Base-by-base conservation (phyloP, 1,140 invertebrate genomes). In the Zaprionus camerounensis region DNA sequence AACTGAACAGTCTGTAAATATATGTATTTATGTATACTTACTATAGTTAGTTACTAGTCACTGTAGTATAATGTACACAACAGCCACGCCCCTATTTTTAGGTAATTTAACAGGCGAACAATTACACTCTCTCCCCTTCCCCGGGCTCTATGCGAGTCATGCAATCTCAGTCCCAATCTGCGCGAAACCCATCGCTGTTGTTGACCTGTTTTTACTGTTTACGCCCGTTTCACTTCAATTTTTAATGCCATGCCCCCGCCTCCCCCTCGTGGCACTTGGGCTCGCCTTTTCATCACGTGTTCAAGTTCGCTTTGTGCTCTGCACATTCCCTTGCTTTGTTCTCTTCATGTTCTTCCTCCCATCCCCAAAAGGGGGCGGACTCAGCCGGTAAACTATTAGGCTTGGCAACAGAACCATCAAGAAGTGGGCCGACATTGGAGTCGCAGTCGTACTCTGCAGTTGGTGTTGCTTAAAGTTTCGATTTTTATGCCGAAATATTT, bases 151-250 rank as follows among this genome's bases (percentile, higher is more conserved):
- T 9, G 73, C 81, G 70, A 83, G 85, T 73, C 84, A 88, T 88
- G 84, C 84, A 79, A 88, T 84, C 84, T 63, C 78, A 85, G 68
- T 75, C 62, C 75, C 61, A 46, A 66, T 58, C 55, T 58, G 26
- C 31, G 34, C 61, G 51, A 66, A 49, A 57, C 44, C 49, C 62
- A 67, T 68, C 63, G 41, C 74, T 77, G 68, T 68, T 57, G 75
- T 78, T 88, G 84, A 88, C 84, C 84, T 90, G 78, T 88, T 87
- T 87, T 78, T 56, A 61, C 72, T 80, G 67, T 87, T 80, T 80
- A 75, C 83, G 81, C 77, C 72, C 61, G 74, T 71, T 82, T 80
- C 66, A 72, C 61, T 87, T 86, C 82, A 87, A 82, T 82, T 82
- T 86, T 82, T 71, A 77, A 82, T 80, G 72, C 69, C 74, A 15